These are phyloP conservation scores for Hydriomena furcata DNA, from an alignment of 2,888 invertebrate species.

Conservation along the genomic window DNA sequence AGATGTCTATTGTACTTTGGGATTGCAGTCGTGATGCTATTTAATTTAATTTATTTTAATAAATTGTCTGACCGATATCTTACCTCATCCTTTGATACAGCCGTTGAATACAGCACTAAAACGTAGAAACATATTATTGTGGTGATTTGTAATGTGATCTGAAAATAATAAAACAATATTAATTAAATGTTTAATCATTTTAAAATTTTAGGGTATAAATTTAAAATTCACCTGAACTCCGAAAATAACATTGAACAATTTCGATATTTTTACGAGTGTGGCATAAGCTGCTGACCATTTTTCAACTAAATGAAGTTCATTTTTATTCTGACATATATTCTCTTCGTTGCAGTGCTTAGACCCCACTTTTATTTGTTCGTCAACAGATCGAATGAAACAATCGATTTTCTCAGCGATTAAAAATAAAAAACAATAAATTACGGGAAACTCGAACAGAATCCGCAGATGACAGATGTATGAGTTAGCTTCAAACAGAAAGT, in stretches of 20 bases:
- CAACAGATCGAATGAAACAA: constrained; percentile 10
- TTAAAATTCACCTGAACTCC: constrained; percentile 40
- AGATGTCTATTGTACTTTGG: too few species aligned
- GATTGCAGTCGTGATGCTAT: too few species aligned
- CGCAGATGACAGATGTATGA: background rate
- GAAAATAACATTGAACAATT: constrained; percentile 42
- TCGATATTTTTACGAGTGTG: constrained; percentile 38
- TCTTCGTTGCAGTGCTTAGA: background rate
- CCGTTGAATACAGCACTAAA: constrained; percentile 35
- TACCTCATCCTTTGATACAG: constrained; percentile 36
- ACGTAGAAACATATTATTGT: constrained; percentile 42
- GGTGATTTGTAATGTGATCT: constrained; percentile 45
- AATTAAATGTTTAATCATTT: too few species aligned
- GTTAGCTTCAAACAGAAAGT: background rate
- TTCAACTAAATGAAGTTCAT: constrained; percentile 18
- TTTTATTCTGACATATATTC: background rate
- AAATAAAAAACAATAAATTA: constrained; percentile 1
- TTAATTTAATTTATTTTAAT: too few species aligned
- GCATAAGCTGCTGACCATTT: constrained; percentile 43
- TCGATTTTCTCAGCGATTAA: constrained; percentile 8
- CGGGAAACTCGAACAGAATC: background rate
- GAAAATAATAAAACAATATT: constrained; percentile 27
- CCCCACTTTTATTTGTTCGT: background rate
- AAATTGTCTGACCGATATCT: too few species aligned
- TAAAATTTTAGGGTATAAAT: background rate